Conservation (phyloP, 2,888 invertebrate genomes). For the Cephalotes varians region DNA sequence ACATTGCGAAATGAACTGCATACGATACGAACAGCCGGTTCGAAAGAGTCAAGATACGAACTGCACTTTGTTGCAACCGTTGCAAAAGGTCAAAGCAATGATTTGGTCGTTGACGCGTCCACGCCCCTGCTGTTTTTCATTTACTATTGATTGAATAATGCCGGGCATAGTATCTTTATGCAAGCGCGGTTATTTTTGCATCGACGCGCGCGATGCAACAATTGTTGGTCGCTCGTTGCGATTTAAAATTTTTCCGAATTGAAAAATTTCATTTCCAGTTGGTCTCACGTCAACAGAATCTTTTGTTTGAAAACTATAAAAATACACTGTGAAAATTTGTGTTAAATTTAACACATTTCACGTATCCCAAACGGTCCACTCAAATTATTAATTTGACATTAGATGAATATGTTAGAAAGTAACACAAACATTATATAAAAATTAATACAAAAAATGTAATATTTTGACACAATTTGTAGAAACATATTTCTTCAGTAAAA, state of each 20-base stretch:
- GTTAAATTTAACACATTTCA: too few species aligned
- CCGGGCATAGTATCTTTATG: slow-evolving; percentile 56
- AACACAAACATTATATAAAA: too few species aligned
- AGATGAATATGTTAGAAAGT: too few species aligned
- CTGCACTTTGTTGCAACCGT: background rate
- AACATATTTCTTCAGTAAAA: too few species aligned
- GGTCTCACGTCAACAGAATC: background rate
- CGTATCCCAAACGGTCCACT: too few species aligned
- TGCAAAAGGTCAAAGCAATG: slow-evolving; percentile 62
- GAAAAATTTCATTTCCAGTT: background rate
- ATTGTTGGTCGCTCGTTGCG: background rate
- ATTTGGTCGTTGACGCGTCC: slow-evolving; percentile 65
- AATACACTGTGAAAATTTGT: too few species aligned
- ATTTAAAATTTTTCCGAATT: background rate
- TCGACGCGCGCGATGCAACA: background rate
- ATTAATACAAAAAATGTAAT: too few species aligned
- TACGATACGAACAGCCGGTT: background rate
- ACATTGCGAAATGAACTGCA: slow-evolving; percentile 13
- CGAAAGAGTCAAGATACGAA: slow-evolving; percentile 31
- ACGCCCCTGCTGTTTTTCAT: slow-evolving; percentile 61
- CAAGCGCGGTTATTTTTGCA: slow-evolving; percentile 57
- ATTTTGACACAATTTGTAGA: too few species aligned
- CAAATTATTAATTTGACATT: too few species aligned
- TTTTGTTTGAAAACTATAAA: too few species aligned
- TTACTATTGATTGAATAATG: slow-evolving; percentile 58